Evolutionary conservation across 1,140 invertebrate species (phyloP).

Genomic region (Temnothorax longispinosus): DNA sequence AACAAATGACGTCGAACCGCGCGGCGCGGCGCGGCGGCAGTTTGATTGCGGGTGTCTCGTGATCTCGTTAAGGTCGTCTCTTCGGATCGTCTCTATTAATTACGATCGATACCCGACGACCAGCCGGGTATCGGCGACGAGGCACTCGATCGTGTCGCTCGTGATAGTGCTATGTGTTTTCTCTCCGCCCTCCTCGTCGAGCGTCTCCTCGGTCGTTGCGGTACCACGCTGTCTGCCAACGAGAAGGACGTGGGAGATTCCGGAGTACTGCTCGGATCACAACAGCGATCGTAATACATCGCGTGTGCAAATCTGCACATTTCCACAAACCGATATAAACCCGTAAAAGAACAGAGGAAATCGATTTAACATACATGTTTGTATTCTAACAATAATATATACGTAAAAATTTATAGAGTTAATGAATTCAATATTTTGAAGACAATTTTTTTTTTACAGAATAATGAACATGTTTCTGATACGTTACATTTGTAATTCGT

Average conservation of each 20-base stretch:
- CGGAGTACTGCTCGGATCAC: background rate
- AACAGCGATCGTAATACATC: constrained; percentile 23
- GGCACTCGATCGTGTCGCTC: constrained; percentile 61
- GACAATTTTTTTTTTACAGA: background rate
- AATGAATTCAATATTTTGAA: background rate
- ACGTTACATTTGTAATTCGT: constrained; percentile 56
- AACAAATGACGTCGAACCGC: constrained; percentile 75
- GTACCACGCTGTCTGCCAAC: constrained; percentile 69
- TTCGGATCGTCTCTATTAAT: constrained; percentile 61
- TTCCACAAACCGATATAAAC: constrained; percentile 8
- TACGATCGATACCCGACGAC: constrained; percentile 43
- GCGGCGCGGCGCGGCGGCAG: constrained; percentile 20
- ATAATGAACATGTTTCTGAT: constrained; percentile 28
- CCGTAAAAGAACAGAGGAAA: background rate
- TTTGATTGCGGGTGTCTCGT: constrained; percentile 70
- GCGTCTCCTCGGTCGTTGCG: constrained; percentile 9
- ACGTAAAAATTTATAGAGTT: background rate
- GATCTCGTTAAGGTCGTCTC: constrained; percentile 64
- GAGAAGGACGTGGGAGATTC: constrained; percentile 68
- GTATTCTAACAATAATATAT: background rate
- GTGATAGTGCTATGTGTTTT: constrained; percentile 60
- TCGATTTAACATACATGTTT: background rate
- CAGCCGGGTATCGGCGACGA: background rate
- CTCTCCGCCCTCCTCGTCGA: background rate
- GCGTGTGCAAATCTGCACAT: background rate